Percentiles rank a stretch among this genome's conserved stretches.
Conservation (phyloP, 30 jellyfish, hydroid and myxozoan species). For the Euphysa ruthae region DNA sequence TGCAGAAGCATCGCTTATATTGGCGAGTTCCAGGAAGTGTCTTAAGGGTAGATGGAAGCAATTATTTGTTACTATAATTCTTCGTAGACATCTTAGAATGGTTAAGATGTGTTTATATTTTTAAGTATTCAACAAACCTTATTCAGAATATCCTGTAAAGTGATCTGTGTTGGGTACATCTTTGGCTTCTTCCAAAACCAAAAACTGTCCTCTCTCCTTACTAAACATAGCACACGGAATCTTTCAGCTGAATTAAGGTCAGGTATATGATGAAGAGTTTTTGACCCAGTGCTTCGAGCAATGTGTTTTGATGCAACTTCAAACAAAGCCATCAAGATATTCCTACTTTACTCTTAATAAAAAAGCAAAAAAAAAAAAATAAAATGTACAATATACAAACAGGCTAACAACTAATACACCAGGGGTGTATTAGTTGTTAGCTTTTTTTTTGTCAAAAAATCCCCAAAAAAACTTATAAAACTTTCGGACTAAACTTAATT, state of each 20-base stretch:
- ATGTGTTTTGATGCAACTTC: slow-evolving; percentile 66
- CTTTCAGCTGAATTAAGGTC: slow-evolving; percentile 79
- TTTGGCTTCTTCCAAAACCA: slow-evolving; percentile 88
- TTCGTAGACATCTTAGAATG: not conserved
- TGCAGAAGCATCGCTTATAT: too few species aligned
- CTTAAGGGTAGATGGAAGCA: too few species aligned
- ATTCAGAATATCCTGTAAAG: slow-evolving; percentile 42
- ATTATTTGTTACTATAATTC: too few species aligned
- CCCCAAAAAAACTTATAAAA: too few species aligned
- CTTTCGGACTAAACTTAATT: too few species aligned
- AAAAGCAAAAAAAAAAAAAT: not conserved
- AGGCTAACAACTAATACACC: too few species aligned
- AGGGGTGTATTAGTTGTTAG: too few species aligned
- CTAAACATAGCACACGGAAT: slow-evolving; percentile 43
- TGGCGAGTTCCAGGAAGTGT: too few species aligned
- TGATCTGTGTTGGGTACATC: slow-evolving; percentile 53
- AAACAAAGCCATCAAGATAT: slow-evolving; percentile 84
- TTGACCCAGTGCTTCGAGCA: slow-evolving; percentile 56
- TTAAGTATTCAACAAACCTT: slow-evolving; percentile 19
- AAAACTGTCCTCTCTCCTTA: slow-evolving; percentile 42
- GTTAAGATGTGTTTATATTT: not conserved
- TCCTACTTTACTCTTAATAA: not conserved
- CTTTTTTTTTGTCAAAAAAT: too few species aligned
- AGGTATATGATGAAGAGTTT: slow-evolving; percentile 48
- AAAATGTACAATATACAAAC: too few species aligned